Conservation (phyloP, 2,888 invertebrate genomes). For the Drosophila pseudotakahashii region DNA sequence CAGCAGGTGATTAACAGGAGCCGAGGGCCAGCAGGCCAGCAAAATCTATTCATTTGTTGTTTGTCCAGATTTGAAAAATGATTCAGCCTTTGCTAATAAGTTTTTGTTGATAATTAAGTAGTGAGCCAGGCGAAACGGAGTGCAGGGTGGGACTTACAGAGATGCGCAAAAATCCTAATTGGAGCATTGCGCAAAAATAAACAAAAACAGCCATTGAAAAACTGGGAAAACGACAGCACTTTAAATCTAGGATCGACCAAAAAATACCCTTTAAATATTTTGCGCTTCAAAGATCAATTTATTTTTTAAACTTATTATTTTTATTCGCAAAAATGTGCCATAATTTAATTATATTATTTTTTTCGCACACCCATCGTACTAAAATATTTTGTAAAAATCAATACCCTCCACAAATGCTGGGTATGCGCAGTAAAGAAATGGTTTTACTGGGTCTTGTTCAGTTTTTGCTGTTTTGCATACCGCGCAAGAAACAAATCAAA, state of each 20-base stretch:
- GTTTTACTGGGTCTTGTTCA: constrained; percentile 22
- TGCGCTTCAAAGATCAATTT: too few species aligned
- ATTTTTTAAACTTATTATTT: too few species aligned
- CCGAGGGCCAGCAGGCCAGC: constrained; percentile 20
- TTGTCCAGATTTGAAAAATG: constrained; percentile 56
- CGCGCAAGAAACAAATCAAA: constrained; percentile 46
- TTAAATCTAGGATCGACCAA: not conserved
- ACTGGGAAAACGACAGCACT: constrained; percentile 38
- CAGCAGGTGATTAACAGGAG: constrained; percentile 64
- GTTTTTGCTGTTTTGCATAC: constrained; percentile 34
- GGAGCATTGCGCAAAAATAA: constrained; percentile 70
- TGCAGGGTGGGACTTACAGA: constrained; percentile 41
- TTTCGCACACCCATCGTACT: too few species aligned
- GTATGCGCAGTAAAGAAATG: constrained; percentile 18
- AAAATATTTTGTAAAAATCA: too few species aligned
- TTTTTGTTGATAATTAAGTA: constrained; percentile 65
- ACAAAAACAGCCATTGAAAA: constrained; percentile 43
- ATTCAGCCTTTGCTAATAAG: constrained; percentile 60
- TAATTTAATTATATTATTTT: too few species aligned
- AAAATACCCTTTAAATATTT: not conserved
- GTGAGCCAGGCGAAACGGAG: constrained; percentile 32
- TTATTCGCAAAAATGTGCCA: too few species aligned
- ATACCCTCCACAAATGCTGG: not conserved
- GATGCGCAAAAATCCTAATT: constrained; percentile 61
- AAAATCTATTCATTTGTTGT: constrained; percentile 60